Evolutionary conservation across 2,888 invertebrate species (phyloP).

Genomic region (Lobophora halterata): DNA sequence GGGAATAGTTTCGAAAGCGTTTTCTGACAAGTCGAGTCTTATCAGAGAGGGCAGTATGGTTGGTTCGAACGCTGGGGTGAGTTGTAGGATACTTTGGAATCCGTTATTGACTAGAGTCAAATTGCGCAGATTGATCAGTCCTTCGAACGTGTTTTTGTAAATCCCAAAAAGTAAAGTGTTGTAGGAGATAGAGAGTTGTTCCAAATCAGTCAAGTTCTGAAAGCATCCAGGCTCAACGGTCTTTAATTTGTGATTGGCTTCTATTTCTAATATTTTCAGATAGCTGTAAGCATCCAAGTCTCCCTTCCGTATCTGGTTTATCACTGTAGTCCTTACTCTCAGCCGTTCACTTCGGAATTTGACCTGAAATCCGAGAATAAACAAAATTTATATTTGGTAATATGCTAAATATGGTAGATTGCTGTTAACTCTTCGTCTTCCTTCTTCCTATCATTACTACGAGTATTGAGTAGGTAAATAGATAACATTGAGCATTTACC

Average conservation of each 20-base stretch:
- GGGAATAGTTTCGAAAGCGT: constrained; percentile 66
- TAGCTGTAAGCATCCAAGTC: constrained; percentile 61
- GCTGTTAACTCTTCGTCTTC: no score
- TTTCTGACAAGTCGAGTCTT: constrained; percentile 77
- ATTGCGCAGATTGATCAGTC: constrained; percentile 70
- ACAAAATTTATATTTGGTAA: background rate
- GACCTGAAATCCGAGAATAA: constrained; percentile 49
- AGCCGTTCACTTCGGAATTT: constrained; percentile 57
- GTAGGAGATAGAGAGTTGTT: constrained; percentile 78
- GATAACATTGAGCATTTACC: no score
- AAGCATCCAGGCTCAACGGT: constrained; percentile 74
- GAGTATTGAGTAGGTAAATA: no score
- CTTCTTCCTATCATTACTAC: no score
- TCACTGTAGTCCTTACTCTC: constrained; percentile 73
- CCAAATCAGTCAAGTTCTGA: constrained; percentile 64
- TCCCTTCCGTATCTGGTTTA: constrained; percentile 60
- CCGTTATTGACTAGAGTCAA: constrained; percentile 79
- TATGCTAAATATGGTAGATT: no score
- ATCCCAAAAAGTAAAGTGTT: constrained; percentile 70
- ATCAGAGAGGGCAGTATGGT: constrained; percentile 65
- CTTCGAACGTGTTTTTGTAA: constrained; percentile 69
- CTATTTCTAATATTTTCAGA: constrained; percentile 70
- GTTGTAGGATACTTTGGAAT: constrained; percentile 62
- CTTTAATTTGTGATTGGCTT: constrained; percentile 76
- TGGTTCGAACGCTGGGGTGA: constrained; percentile 66